phyloP scores from a whole-genome alignment of 2,113 vertebrate species.

The Gavialis gangeticus region DNA sequence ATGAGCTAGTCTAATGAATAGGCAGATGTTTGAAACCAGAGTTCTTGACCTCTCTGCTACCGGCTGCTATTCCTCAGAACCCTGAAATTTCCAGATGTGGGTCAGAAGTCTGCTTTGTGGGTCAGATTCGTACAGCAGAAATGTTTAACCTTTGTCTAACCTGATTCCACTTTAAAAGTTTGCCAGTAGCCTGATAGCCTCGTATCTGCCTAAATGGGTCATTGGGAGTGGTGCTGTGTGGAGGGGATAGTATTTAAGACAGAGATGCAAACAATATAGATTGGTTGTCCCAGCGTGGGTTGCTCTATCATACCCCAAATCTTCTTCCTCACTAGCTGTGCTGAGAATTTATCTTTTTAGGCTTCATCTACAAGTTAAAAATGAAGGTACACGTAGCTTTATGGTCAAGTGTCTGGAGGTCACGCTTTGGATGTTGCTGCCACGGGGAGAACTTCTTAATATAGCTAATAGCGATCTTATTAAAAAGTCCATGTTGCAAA shows the following conservation, averaged over 20 bases:
- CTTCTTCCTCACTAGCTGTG: background rate
- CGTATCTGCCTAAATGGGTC: background rate
- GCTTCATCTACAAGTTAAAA: background rate
- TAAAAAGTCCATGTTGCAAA: background rate
- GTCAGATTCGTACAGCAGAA: background rate
- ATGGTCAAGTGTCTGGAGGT: fast-evolving
- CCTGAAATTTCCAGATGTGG: background rate
- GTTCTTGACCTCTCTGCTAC: background rate
- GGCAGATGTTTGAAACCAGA: background rate
- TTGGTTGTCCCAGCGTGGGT: background rate
- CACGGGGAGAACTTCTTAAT: background rate
- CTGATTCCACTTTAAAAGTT: background rate
- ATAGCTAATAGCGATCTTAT: background rate
- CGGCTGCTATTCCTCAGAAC: background rate
- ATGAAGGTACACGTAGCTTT: background rate
- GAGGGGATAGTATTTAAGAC: background rate
- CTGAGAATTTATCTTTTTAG: background rate
- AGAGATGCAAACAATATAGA: background rate
- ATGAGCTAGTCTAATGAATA: background rate
- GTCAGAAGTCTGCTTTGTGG: background rate
- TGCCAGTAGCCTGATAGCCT: background rate
- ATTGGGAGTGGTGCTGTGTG: background rate
- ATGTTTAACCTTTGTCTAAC: background rate
- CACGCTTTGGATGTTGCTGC: background rate
- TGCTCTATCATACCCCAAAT: background rate